Evolutionary conservation across 2,888 invertebrate species (phyloP).

Genomic region (Theretra japonica): DNA sequence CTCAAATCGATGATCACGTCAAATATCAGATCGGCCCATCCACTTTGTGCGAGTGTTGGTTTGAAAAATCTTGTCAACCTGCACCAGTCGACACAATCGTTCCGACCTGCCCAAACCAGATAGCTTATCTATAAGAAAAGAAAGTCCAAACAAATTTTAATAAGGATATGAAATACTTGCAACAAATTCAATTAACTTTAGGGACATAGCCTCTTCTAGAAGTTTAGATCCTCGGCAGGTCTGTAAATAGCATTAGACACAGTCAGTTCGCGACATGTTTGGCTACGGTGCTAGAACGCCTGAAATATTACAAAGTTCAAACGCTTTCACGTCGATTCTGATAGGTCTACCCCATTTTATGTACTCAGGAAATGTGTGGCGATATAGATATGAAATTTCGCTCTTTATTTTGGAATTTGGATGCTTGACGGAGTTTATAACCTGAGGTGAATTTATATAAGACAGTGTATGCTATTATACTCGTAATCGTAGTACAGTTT

Average conservation of each 20-base stretch:
- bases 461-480: neutral
- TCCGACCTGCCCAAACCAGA: too few species aligned
- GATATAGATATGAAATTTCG: neutral
- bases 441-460: neutral
- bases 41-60: too few species aligned
- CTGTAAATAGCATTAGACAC: slow-evolving; percentile 61
- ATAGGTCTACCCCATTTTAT: neutral
- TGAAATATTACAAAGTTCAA: slow-evolving; percentile 39
- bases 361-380: neutral
- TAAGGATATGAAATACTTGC: neutral
- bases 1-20: too few species aligned
- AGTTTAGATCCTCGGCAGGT: slow-evolving; percentile 37
- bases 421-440: too few species aligned
- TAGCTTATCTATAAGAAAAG: too few species aligned
- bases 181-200: neutral
- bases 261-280: slow-evolving; percentile 57
- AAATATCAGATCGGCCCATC: too few species aligned
- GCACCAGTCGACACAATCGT: too few species aligned
- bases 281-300: slow-evolving; percentile 51
- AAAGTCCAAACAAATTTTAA: neutral
- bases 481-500: too few species aligned
- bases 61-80: too few species aligned
- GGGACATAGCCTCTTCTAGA: slow-evolving; percentile 42
- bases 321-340: neutral
- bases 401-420: too few species aligned